Evolutionary conservation across 2,888 invertebrate species (phyloP), one percentile per base, ranked within the genome.

Genomic region (Idaea aversata): DNA sequence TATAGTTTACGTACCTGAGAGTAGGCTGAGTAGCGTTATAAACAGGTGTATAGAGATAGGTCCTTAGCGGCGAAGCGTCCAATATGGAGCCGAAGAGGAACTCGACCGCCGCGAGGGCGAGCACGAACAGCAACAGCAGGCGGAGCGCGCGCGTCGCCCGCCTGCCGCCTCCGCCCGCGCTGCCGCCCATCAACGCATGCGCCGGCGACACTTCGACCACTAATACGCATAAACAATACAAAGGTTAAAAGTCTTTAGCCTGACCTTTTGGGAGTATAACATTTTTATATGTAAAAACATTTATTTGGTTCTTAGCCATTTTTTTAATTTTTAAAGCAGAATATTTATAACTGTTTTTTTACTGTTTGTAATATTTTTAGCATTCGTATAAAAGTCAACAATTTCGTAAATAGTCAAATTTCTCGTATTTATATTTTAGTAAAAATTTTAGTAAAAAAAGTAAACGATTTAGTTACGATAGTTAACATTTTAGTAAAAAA

Each of bases 51-150:
- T 47, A 85, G 70, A 93, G 80, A 75, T 91, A 90, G 69, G 94
- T 88, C 77, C 88, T 75, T 74, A 92, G 84, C 47, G 89, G 91
- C 64, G 93, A 93, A 15, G 89, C 90, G 79, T 95, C 95, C 70
- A 95, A 90, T 69, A 95, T 94, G 65, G 94, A 94, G 75, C 95
- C 95, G 88, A 95, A 95, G 70, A 95, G 93, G 88, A 95, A 96
- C 87, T 96, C 95, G 63, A 96, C 91, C n/a, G 94, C 94, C 65
- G 95, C 94, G 64, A 96, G 93, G 69, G 94, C 94, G 72, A 95
- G 86, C 80, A 96, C 94, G 76, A 95, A 87, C 74, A 93, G 84
- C 67, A 92, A 77, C 72, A 93, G 86, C 78, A 91, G 87, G 82
- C 93, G 91, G 70, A 93, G 88, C 84, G 88, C 90, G 78, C 92